Evolutionary conservation across 2,113 vertebrate genomes (phyloP).

Genomic region (Glaucomys volans): DNA sequence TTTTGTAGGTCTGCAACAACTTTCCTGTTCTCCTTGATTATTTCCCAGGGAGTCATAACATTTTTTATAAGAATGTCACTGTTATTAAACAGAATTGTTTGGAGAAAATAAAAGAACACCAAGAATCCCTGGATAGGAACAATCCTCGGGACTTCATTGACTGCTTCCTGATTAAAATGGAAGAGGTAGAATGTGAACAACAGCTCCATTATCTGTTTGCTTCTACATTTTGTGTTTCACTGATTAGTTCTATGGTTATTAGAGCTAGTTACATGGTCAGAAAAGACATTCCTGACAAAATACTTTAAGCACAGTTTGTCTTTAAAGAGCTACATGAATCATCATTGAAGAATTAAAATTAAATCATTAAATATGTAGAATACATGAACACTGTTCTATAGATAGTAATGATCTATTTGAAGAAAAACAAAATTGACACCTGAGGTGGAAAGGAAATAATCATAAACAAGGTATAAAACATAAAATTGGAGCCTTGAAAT

Average conservation of each 20-base stretch:
- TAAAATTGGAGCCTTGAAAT: neutral
- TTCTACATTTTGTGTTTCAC: conserved; percentile 59
- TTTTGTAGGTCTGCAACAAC: neutral
- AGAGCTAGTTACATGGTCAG: neutral
- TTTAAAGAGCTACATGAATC: neutral
- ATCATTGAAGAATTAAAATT: neutral
- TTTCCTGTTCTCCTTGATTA: conserved; percentile 63
- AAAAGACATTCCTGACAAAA: neutral
- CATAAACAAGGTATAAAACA: neutral
- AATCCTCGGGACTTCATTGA: neutral
- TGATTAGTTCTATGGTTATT: neutral
- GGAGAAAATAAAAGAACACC: neutral
- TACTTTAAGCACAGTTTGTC: too few relatives aligned
- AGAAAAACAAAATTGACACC: neutral
- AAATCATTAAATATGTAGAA: neutral
- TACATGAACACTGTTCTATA: neutral
- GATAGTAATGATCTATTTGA: neutral
- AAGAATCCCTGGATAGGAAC: neutral
- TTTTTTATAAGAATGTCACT: neutral
- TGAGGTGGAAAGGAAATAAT: neutral
- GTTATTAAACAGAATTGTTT: neutral
- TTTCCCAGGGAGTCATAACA: neutral
- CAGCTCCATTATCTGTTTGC: conserved; percentile 77
- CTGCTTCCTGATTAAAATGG: neutral
- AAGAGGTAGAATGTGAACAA: conserved; percentile 30